A percentile compares a stretch with the other conserved stretches of the same genome.
Evolutionary conservation across 2,888 invertebrate genomes (phyloP).

Genomic region (Ennomos erosarius): DNA sequence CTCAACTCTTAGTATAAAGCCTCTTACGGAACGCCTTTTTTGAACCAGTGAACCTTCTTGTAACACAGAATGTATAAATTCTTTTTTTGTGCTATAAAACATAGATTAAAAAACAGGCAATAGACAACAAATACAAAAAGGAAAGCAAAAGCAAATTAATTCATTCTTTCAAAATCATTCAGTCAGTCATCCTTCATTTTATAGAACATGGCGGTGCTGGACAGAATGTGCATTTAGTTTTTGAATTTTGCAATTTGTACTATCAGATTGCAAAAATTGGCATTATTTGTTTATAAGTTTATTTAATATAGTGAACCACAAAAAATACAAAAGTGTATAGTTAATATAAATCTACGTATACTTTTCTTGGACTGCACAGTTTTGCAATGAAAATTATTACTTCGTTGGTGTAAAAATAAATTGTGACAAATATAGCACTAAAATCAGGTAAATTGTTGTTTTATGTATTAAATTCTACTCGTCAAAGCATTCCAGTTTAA

Average conservation of each 20-base stretch:
- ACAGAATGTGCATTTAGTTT: slow-evolving; percentile 80
- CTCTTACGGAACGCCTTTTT: too few relatives aligned
- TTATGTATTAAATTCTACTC: slow-evolving; percentile 44
- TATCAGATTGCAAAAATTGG: slow-evolving; percentile 60
- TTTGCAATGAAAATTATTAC: slow-evolving; percentile 82
- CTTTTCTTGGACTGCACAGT: slow-evolving; percentile 54
- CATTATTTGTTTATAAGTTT: slow-evolving; percentile 48
- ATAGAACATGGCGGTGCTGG: slow-evolving; percentile 83
- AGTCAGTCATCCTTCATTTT: slow-evolving; percentile 57
- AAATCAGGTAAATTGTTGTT: slow-evolving; percentile 76
- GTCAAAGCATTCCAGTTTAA: slow-evolving; percentile 21
- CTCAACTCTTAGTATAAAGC: too few relatives aligned
- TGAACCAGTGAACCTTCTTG: too few relatives aligned
- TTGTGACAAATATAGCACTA: slow-evolving; percentile 80
- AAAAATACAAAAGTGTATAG: slow-evolving; percentile 49
- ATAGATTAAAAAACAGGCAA: slow-evolving; percentile 16
- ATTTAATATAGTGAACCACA: slow-evolving; percentile 47
- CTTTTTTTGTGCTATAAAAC: slow-evolving; percentile 3
- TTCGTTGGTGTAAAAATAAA: slow-evolving; percentile 84
- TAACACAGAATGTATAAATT: too few relatives aligned
- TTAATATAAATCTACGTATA: slow-evolving; percentile 43
- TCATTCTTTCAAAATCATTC: slow-evolving; percentile 38
- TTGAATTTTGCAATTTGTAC: slow-evolving; percentile 69
- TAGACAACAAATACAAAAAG: background rate
- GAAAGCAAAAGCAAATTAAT: slow-evolving; percentile 18